Evolutionary conservation across 1,140 invertebrate species (phyloP).

Genomic region (Aphelenchoides besseyi): DNA sequence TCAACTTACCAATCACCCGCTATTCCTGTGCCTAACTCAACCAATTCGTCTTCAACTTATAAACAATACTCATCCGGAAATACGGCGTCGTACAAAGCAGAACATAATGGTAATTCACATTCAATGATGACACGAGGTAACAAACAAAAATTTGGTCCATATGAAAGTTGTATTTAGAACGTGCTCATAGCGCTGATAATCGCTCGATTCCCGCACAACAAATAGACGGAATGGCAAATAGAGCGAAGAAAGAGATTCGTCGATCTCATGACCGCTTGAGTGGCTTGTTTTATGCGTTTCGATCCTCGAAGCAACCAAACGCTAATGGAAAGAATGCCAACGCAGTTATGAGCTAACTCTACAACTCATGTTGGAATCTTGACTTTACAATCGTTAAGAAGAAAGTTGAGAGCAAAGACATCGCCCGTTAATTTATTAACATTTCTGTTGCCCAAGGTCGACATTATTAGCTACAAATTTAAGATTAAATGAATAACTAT

Average conservation of each 20-base stretch:
- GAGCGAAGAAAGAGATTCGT: neutral
- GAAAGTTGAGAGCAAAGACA: no score
- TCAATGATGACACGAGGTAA: neutral
- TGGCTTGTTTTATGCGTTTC: neutral
- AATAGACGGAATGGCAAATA: neutral
- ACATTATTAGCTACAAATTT: no score
- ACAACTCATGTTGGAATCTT: no score
- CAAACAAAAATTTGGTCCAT: neutral
- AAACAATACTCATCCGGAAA: neutral
- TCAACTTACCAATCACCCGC: neutral
- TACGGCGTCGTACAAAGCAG: neutral
- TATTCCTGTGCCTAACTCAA: neutral
- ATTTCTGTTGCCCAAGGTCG: no score
- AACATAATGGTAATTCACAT: neutral
- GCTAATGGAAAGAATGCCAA: neutral
- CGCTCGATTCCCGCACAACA: neutral
- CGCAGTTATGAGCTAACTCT: neutral
- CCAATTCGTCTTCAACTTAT: neutral
- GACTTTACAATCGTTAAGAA: no score
- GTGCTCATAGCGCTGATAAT: slow-evolving; percentile 7
- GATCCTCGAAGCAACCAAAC: neutral
- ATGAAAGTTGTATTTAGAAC: neutral
- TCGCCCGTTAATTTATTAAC: no score
- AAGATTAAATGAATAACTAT: no score
- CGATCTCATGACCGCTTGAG: slow-evolving; percentile 8